These are phyloP conservation scores for Holothuria glaberrima DNA, from an alignment of 35 echinoderm and acorn worm genomes.

Conservation along the genomic window DNA sequence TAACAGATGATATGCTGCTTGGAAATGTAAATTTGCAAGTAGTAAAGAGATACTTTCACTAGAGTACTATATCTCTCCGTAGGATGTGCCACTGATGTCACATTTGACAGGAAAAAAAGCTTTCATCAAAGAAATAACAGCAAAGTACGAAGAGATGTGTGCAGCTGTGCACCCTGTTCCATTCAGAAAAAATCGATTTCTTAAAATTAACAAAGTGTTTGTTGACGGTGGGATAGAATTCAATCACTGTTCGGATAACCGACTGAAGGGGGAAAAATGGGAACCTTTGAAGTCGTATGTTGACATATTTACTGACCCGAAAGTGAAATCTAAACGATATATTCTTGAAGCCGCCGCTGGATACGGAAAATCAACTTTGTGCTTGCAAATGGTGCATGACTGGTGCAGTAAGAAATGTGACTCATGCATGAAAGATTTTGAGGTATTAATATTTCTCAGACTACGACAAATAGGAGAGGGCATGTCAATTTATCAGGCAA, in stretches of 20 bases:
- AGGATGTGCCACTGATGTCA: no score
- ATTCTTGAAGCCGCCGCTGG: conserved; percentile 8
- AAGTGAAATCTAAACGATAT: neutral
- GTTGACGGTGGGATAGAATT: neutral
- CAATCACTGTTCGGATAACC: neutral
- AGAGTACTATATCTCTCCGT: no score
- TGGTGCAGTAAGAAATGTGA: neutral
- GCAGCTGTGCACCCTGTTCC: neutral
- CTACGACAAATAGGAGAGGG: conserved; percentile 2
- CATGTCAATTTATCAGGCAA: neutral
- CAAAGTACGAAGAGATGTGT: neutral
- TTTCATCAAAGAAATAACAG: conserved; percentile 10
- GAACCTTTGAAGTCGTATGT: neutral
- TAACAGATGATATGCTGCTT: no score
- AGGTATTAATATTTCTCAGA: conserved; percentile 16
- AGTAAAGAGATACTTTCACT: no score
- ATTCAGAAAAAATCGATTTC: neutral
- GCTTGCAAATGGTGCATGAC: neutral
- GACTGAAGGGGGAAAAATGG: neutral
- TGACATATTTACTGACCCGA: neutral
- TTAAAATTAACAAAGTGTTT: neutral
- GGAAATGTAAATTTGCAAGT: no score
- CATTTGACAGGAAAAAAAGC: neutral
- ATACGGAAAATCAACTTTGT: conserved; percentile 25
- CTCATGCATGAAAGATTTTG: neutral